phyloP scores from a whole-genome alignment of 2,888 invertebrate species.

The Nomada flava region DNA sequence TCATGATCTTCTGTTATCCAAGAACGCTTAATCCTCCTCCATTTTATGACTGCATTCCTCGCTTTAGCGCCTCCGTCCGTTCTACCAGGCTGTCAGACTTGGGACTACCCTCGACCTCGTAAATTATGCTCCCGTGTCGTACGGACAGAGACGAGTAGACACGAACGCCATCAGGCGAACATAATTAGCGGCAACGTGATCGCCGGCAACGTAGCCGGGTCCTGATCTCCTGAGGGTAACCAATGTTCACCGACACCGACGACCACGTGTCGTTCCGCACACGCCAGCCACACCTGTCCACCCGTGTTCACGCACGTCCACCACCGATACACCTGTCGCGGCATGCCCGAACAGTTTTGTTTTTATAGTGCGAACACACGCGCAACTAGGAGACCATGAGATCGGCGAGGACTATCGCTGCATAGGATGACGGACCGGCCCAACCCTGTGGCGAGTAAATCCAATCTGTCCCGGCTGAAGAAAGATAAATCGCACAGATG shows the following conservation, averaged over 20 bases:
- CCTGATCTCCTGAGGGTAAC: constrained; percentile 59
- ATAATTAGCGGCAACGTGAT: constrained; percentile 22
- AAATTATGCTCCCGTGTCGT: constrained; percentile 65
- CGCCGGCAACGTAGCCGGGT: neutral
- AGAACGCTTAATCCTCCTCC: constrained; percentile 30
- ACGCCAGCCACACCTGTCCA: constrained; percentile 22
- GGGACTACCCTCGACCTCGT: constrained; percentile 53
- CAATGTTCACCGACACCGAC: constrained; percentile 17
- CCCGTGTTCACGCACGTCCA: constrained; percentile 27
- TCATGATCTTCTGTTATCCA: constrained; percentile 30
- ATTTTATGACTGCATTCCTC: constrained; percentile 43
- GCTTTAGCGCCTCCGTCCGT: constrained; percentile 30
- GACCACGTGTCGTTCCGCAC: constrained; percentile 33
- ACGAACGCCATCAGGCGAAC: constrained; percentile 61
- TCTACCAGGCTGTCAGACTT: constrained; percentile 20
- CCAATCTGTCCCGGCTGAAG: constrained; percentile 71
- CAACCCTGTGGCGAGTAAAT: constrained; percentile 65
- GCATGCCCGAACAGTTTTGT: constrained; percentile 55
- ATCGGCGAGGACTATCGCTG: constrained; percentile 17
- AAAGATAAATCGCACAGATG: constrained; percentile 80
- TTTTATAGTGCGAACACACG: constrained; percentile 76
- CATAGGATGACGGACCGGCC: constrained; percentile 1
- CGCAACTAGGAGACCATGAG: constrained; percentile 78
- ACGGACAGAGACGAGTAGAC: constrained; percentile 67
- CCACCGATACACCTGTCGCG: constrained; percentile 18